These are phyloP conservation scores for Chaenocephalus aceratus DNA, from an alignment of 2,113 vertebrate genomes.

Conservation along the genomic window DNA sequence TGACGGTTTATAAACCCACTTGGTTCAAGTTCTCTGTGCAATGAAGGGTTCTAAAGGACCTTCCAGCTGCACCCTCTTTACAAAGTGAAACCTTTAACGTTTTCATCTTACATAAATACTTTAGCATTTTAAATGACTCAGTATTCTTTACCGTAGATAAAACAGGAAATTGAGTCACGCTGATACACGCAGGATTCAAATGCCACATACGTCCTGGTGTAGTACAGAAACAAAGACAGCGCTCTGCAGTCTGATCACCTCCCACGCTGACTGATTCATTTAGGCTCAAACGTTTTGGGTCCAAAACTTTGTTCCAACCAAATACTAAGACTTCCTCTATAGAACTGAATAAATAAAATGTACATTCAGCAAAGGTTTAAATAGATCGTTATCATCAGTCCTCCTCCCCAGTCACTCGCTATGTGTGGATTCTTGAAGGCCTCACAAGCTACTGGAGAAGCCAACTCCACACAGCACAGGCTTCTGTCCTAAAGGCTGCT, in stretches of 20 bases:
- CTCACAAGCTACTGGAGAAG: not conserved
- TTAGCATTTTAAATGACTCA: not conserved
- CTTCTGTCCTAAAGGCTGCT: slow-evolving; percentile 14
- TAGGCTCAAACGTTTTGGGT: not conserved
- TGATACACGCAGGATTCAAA: slow-evolving; percentile 6
- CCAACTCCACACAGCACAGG: slow-evolving; percentile 6
- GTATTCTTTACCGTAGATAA: not conserved
- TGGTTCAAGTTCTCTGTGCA: too few species aligned
- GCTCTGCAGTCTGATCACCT: slow-evolving; percentile 27
- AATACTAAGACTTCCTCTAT: not conserved
- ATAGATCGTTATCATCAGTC: not conserved
- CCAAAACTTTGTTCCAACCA: not conserved
- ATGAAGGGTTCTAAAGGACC: not conserved
- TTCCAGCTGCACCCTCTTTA: not conserved
- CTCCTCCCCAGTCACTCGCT: not conserved
- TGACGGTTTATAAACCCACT: not conserved
- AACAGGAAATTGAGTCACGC: not conserved
- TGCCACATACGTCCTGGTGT: not conserved
- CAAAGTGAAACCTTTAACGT: not conserved
- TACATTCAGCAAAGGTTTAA: not conserved
- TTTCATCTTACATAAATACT: not conserved
- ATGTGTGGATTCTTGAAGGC: slow-evolving; percentile 27
- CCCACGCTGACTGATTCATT: not conserved
- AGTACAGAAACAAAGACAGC: slow-evolving; percentile 13
- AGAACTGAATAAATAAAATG: not conserved